Conservation (phyloP, 2,797 vertebrate genomes). For the Myoxocephalus aenaeus region DNA sequence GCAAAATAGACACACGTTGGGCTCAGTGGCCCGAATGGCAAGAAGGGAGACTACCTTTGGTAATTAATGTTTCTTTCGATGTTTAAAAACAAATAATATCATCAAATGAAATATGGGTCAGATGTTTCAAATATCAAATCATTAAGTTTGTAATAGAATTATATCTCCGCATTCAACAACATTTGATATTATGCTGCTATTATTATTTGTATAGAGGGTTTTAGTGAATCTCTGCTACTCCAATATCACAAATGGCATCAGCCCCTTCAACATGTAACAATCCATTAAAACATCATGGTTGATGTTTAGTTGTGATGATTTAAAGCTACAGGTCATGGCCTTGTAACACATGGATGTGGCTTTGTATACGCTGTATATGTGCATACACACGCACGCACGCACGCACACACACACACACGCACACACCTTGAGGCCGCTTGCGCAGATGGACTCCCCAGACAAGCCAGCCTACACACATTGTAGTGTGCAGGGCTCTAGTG, state of each 20-base stretch:
- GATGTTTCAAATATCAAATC: background rate
- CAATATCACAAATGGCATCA: background rate
- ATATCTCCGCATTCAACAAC: background rate
- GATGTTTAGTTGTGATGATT: background rate
- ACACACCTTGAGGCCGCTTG: slow-evolving; percentile 21
- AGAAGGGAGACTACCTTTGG: background rate
- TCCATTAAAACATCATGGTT: background rate
- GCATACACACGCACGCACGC: no score
- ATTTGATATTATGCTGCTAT: background rate
- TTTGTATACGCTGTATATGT: background rate
- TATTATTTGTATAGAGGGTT: background rate
- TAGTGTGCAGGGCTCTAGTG: no score
- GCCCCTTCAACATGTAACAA: background rate
- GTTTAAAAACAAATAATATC: background rate
- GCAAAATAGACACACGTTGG: background rate
- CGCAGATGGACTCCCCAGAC: slow-evolving; percentile 58
- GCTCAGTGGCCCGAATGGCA: no score
- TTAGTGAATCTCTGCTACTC: background rate
- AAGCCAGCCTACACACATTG: slow-evolving; percentile 29
- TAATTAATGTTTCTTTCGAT: background rate
- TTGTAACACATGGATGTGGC: background rate
- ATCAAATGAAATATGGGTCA: background rate
- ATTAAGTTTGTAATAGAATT: background rate
- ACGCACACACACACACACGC: background rate
- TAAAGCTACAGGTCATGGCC: background rate